Base-by-base conservation (phyloP, 2,113 vertebrate genomes). In the Eolophus roseicapilla region DNA sequence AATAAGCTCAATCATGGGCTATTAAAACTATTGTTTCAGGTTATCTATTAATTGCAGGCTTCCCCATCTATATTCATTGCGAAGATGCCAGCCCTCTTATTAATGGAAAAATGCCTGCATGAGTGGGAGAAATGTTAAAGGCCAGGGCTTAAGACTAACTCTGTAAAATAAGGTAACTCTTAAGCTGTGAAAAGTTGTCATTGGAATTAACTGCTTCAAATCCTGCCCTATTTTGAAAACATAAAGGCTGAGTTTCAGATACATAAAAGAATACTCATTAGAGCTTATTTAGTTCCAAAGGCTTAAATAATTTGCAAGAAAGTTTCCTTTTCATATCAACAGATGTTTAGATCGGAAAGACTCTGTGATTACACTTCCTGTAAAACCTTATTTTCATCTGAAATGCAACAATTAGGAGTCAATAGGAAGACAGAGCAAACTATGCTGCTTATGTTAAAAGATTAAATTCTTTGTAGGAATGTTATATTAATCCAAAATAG, bases 1-100 rank as follows among this genome's bases (percentile, higher is more conserved):
- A 98, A 92, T 89, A 93, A 88, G 79, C 97, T 98, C 97, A 97
- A 75, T 96, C 97, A 92, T 91, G 94, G 98, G 88, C 98, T 98
- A 98, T 98, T 98, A 98, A 98, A 97, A 97, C 86, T 83, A 98
- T 99, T 99, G 98, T 99, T 98, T 96, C 82, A 91, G 62, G 90
- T 97, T 99, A 99, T 99, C 98, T 98, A 93, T 96, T 97, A 96
- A 97, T 96, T 97, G 96, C 96, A 98, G 98, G 88, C 91, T 96
- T 97, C 62, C 75, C 57, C 55, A 97, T 97, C 96, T 82, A 59
- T 71, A 90, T 83, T 96, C 93, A 83, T 31, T 90, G 92, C 92
- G 92, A 94, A 94, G 93, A 97, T 41, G 78, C 11, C 94, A 91
- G 74, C 39, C 39, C 86, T 85, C 47, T 53, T 84, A 94, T 71